Evolutionary conservation across 1,140 invertebrate genomes (phyloP).

Genomic region (Diachasmimorpha longicaudata): DNA sequence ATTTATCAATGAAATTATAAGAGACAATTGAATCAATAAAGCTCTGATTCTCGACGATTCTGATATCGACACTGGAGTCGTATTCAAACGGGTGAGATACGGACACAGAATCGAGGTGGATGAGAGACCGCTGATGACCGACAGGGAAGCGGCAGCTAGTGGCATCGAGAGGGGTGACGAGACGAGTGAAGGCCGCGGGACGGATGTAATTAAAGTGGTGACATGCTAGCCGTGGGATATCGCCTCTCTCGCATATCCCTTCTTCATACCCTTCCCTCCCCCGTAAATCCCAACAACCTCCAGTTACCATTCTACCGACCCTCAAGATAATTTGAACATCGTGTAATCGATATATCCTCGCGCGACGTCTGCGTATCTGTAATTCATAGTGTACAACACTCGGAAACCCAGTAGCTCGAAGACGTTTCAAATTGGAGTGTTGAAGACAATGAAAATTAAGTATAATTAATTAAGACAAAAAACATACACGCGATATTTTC

Average conservation of each 20-base stretch:
- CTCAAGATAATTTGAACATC: constrained; percentile 54
- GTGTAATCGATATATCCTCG: constrained; percentile 50
- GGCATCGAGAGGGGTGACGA: background rate
- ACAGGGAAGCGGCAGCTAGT: background rate
- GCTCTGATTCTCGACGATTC: background rate
- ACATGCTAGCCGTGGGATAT: constrained; percentile 53
- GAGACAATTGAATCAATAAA: background rate
- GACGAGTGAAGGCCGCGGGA: constrained; percentile 35
- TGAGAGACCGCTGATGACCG: constrained; percentile 3
- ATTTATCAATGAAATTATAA: background rate
- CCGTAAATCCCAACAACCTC: background rate
- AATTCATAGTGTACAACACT: background rate
- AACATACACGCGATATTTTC: no score
- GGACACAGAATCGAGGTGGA: background rate
- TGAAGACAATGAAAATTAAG: no score
- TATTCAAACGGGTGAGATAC: background rate
- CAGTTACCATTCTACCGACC: constrained; percentile 22
- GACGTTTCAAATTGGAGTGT: no score
- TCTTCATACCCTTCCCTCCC: constrained; percentile 23
- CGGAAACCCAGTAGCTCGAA: no score
- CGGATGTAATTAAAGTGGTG: constrained; percentile 58
- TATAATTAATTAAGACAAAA: no score
- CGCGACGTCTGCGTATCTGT: background rate
- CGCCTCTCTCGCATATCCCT: constrained; percentile 39
- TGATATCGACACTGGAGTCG: background rate